Conservation (phyloP, 35 echinoderm and acorn worm species). For the Holothuria glaberrima region DNA sequence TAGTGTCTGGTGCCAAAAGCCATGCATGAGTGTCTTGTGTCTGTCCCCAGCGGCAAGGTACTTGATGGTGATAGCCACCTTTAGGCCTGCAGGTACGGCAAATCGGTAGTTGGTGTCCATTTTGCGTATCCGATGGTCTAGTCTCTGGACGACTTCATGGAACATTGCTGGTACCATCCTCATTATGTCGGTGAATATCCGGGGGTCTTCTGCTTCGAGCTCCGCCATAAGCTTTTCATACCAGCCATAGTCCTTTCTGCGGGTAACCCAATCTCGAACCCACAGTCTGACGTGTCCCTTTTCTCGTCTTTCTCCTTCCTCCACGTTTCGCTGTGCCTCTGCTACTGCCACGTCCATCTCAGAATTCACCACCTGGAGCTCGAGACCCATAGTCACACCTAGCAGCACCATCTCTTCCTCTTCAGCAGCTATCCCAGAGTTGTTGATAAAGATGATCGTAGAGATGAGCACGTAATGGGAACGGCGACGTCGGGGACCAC, state of each 20-base stretch:
- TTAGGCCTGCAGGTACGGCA: conserved; percentile 23
- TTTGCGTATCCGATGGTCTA: conserved; percentile 48
- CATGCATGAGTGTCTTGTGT: conserved; percentile 2
- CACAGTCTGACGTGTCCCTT: not conserved
- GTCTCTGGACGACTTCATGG: conserved; percentile 46
- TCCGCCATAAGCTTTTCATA: not conserved
- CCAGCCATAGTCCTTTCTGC: conserved; percentile 14
- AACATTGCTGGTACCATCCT: conserved; percentile 62
- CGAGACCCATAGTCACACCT: too few relatives aligned
- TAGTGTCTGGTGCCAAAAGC: conserved; percentile 28
- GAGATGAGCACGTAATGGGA: too few relatives aligned
- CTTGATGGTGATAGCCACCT: conserved; percentile 58
- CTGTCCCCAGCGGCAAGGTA: conserved; percentile 60
- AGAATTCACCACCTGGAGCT: too few relatives aligned
- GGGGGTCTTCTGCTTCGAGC: conserved; percentile 38
- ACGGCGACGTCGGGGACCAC: too few relatives aligned
- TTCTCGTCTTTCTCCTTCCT: not conserved
- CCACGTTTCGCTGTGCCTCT: not conserved
- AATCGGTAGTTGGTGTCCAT: conserved; percentile 49
- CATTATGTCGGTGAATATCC: conserved; percentile 48
- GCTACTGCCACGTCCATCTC: too few relatives aligned
- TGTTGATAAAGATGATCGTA: too few relatives aligned
- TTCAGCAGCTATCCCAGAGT: too few relatives aligned
- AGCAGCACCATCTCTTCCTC: too few relatives aligned
- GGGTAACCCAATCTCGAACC: conserved; percentile 14